Conservation (phyloP, 1,140 invertebrate species). For the Dreissena rostriformis region DNA sequence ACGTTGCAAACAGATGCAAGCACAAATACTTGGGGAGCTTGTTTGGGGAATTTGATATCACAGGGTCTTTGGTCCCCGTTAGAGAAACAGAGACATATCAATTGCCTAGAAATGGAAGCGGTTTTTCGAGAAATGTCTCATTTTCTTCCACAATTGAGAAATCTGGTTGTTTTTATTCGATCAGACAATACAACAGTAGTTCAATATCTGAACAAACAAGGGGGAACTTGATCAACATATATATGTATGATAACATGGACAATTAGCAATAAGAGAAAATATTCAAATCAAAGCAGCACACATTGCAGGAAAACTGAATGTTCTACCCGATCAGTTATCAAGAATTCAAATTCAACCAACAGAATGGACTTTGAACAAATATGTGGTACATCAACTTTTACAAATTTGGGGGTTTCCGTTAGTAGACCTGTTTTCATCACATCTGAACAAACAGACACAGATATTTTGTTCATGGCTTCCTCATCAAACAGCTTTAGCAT, state of each 20-base stretch:
- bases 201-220: constrained; percentile 47
- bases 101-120: constrained; percentile 32
- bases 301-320: constrained; percentile 27
- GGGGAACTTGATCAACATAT: neutral
- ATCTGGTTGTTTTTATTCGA: constrained; percentile 11
- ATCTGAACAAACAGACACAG: constrained; percentile 30
- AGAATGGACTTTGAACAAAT: constrained; percentile 26
- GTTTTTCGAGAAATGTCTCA: neutral
- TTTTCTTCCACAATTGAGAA: constrained; percentile 11
- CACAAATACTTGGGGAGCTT: neutral
- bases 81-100: constrained; percentile 18
- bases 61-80: constrained; percentile 7
- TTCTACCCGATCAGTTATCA: constrained; percentile 26
- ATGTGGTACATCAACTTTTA: constrained; percentile 20
- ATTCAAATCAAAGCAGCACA: constrained; percentile 41
- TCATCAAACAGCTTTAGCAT: constrained; percentile 28
- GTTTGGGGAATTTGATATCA: constrained; percentile 12
- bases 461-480: constrained; percentile 43
- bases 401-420: constrained; percentile 22
- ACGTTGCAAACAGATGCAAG: constrained; percentile 23
- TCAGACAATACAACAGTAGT: constrained; percentile 35
- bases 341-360: neutral
- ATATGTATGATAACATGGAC: constrained; percentile 30
- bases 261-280: constrained; percentile 21
- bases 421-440: constrained; percentile 57